phyloP scores from a whole-genome alignment of 1,140 invertebrate genomes.

The Nilaparvata lugens region DNA sequence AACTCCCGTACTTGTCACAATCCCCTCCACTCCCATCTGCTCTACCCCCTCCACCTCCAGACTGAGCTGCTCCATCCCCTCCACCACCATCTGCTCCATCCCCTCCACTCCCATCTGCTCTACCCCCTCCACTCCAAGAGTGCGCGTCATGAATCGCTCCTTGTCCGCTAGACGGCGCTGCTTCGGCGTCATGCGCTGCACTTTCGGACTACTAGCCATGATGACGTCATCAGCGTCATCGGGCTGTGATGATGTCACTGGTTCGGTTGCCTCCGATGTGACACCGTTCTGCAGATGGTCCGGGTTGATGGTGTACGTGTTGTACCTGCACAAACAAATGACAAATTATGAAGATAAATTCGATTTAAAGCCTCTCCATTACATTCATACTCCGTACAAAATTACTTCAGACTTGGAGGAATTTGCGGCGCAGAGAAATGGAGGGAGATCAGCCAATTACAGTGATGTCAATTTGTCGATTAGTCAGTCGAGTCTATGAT shows the following conservation, averaged over 20 bases:
- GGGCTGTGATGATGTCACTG: constrained; percentile 8
- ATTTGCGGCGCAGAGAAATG: too few relatives aligned
- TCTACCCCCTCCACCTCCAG: not conserved
- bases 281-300: constrained; percentile 6
- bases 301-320: constrained; percentile 28
- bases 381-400: too few relatives aligned
- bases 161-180: constrained; percentile 49
- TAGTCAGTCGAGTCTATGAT: too few relatives aligned
- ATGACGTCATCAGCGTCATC: not conserved
- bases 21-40: not conserved
- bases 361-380: too few relatives aligned
- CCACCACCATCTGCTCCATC: constrained; percentile 6
- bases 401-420: too few relatives aligned
- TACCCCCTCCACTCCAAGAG: constrained; percentile 24
- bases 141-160: constrained; percentile 53
- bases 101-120: too few relatives aligned
- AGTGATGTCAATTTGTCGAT: too few relatives aligned
- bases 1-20: not conserved
- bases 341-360: too few relatives aligned
- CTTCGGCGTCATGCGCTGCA: constrained; percentile 47
- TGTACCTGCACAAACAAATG: constrained; percentile 26
- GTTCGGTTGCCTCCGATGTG: constrained; percentile 5
- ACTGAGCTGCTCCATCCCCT: not conserved
- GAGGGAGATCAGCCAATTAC: too few relatives aligned
- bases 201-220: not conserved